Evolutionary conservation across 2,113 vertebrate species (phyloP).

Genomic region (Tachysurus fulvidraco): DNA sequence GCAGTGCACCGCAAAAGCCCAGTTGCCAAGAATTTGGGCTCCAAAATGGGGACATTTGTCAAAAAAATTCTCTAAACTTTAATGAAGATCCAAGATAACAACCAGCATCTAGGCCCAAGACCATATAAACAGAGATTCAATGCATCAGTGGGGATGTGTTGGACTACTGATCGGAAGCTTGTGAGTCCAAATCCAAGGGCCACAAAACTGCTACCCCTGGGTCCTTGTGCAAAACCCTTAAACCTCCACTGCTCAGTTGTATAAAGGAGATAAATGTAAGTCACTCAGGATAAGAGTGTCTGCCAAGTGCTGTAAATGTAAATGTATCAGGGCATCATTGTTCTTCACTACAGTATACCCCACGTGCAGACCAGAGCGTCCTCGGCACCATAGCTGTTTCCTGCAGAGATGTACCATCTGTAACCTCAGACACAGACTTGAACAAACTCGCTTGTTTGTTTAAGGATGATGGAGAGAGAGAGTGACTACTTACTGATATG

Average conservation of each 20-base stretch:
- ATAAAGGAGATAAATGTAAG: no score
- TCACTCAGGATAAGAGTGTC: no score
- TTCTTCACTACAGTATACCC: neutral
- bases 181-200: no score
- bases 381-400: neutral
- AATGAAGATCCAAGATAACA: neutral
- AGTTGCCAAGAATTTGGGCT: neutral
- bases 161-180: no score
- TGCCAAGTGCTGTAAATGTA: no score
- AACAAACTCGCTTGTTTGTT: conserved; percentile 18
- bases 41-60: neutral
- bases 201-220: no score
- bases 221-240: no score
- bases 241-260: no score
- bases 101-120: neutral
- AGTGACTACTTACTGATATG: conserved; percentile 59
- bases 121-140: neutral
- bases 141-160: neutral
- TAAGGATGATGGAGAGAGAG: conserved; percentile 64
- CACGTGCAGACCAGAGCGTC: neutral
- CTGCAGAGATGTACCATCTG: conserved; percentile 27
- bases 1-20: neutral
- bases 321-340: neutral
- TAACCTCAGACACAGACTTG: conserved; percentile 17
- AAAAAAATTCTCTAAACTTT: no score